Conservation (phyloP, 2,888 invertebrate genomes). For the Rhyacophila evoluta region DNA sequence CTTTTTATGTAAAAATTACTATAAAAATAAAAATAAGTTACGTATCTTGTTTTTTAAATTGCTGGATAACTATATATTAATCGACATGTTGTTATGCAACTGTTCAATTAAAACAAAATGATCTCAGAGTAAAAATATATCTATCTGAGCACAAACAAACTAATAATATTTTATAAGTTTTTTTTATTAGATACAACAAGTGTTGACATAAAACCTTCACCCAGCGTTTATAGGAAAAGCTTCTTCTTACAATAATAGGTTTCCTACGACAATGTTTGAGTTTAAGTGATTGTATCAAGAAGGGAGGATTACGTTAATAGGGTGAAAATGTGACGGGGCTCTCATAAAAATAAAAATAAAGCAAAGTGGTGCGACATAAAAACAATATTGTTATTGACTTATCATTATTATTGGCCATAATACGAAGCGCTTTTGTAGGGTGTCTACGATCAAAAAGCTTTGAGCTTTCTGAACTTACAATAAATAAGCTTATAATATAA, state of each 20-base stretch:
- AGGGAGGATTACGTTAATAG: conserved; percentile 5
- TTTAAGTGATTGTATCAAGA: conserved; percentile 12
- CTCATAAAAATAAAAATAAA: conserved; percentile 19
- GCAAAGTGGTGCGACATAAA: neutral
- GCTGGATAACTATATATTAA: too few species aligned
- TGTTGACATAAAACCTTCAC: neutral
- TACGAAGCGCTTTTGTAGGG: neutral
- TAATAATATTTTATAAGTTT: neutral
- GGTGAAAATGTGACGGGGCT: conserved; percentile 8
- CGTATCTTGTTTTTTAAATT: too few species aligned
- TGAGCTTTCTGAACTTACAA: too few species aligned
- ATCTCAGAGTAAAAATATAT: too few species aligned
- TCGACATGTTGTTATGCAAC: too few species aligned
- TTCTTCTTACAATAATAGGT: neutral
- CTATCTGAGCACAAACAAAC: neutral
- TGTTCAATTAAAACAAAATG: too few species aligned
- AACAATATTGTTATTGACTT: conserved; percentile 24
- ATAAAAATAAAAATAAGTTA: too few species aligned
- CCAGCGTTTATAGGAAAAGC: neutral
- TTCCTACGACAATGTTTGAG: neutral
- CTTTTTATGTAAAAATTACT: too few species aligned
- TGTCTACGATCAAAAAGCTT: neutral
- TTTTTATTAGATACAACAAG: neutral
- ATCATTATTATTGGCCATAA: conserved; percentile 5
- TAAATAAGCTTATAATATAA: too few species aligned